These are phyloP conservation scores for Axea sp. DNA, from an alignment of 2,888 invertebrate genomes.

Conservation along the genomic window DNA sequence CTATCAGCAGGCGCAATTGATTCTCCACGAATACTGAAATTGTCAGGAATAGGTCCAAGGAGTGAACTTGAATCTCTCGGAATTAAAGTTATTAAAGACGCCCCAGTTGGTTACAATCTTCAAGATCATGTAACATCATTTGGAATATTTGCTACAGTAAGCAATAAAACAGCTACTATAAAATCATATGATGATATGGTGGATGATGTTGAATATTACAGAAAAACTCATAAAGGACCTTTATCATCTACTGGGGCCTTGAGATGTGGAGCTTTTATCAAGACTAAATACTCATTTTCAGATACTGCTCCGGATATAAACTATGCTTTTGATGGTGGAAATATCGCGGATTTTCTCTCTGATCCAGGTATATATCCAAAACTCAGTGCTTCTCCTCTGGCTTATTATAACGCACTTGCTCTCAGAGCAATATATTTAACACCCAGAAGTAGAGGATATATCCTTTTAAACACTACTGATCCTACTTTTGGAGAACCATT, in stretches of 20 bases:
- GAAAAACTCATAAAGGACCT: conserved; percentile 75
- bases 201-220: conserved; percentile 75
- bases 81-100: conserved; percentile 83
- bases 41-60: conserved; percentile 84
- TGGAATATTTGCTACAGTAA: conserved; percentile 82
- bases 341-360: conserved; percentile 81
- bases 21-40: conserved; percentile 87
- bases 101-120: conserved; percentile 84
- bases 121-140: conserved; percentile 85
- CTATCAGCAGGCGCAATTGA: conserved; percentile 88
- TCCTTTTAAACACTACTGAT: conserved; percentile 58
- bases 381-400: conserved; percentile 76
- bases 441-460: conserved; percentile 60
- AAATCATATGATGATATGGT: conserved; percentile 71
- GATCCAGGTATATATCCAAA: too few relatives aligned
- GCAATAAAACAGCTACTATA: conserved; percentile 65
- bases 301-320: conserved; percentile 84
- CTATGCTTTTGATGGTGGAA: conserved; percentile 83
- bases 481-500: conserved; percentile 78
- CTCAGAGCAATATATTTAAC: conserved; percentile 39
- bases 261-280: conserved; percentile 78
- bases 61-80: conserved; percentile 81
- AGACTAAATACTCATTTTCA: conserved; percentile 77
- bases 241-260: conserved; percentile 79
- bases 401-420: conserved; percentile 58